Conservation (phyloP, 2,113 vertebrate species). For the Phaethornis superciliosus region DNA sequence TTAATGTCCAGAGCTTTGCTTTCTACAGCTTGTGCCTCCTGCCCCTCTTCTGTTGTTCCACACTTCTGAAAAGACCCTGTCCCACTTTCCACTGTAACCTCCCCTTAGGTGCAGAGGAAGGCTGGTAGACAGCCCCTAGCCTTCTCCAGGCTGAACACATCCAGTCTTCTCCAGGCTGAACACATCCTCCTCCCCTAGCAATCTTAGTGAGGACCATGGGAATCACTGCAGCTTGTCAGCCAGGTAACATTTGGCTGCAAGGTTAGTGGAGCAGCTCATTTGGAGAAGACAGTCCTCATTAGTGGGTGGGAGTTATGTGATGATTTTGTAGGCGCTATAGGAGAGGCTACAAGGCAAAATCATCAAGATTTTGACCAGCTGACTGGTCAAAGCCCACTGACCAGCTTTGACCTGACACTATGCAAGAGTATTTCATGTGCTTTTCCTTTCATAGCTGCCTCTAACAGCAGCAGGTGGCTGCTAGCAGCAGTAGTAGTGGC, state of each 20-base stretch:
- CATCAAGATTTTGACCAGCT: neutral
- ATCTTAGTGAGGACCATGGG: neutral
- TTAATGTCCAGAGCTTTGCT: neutral
- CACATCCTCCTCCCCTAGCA: neutral
- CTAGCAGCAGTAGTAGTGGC: neutral
- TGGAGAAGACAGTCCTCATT: accelerated
- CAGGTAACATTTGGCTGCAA: neutral
- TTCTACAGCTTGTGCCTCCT: neutral
- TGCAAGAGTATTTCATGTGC: neutral
- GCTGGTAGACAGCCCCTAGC: neutral
- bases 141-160: neutral
- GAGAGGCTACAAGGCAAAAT: neutral
- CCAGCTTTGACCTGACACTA: neutral
- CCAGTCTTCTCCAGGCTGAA: neutral
- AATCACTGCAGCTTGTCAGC: neutral
- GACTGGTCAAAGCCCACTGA: neutral
- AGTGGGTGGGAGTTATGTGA: neutral
- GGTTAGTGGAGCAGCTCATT: neutral
- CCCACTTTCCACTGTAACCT: neutral
- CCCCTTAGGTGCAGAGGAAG: neutral
- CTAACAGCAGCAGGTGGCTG: neutral
- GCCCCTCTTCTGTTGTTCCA: accelerated
- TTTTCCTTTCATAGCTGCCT: neutral
- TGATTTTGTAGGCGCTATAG: neutral
- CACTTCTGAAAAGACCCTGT: neutral